Conservation (phyloP, 2,797 vertebrate species). For the Amblyraja radiata region DNA sequence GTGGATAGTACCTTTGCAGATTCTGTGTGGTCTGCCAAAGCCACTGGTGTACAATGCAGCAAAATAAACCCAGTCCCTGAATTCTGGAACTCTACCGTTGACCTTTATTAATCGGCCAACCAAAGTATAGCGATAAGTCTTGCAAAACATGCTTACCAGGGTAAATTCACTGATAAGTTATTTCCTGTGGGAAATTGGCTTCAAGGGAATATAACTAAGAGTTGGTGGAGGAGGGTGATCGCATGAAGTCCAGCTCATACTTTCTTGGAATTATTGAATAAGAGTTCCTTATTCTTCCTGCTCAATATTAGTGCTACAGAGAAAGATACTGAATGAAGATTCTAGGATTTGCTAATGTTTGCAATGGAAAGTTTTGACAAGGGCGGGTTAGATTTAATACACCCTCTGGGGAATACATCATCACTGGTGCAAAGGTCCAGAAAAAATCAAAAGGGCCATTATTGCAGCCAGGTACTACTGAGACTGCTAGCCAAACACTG, state of each 20-base stretch:
- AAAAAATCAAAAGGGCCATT: background rate
- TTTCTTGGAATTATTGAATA: background rate
- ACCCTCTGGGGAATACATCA: background rate
- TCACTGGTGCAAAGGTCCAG: background rate
- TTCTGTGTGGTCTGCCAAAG: background rate
- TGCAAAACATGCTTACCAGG: background rate
- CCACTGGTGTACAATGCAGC: background rate
- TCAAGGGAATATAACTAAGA: background rate
- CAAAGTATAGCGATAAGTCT: background rate
- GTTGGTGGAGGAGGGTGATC: background rate
- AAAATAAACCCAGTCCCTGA: background rate
- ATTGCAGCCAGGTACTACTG: background rate
- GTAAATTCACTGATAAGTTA: background rate
- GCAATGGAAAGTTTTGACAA: background rate
- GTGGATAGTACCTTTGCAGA: background rate
- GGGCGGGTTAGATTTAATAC: background rate
- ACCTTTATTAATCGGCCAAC: background rate
- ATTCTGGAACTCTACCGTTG: background rate
- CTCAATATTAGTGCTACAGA: background rate
- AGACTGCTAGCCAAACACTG: background rate
- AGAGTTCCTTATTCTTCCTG: background rate
- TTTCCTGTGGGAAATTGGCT: background rate
- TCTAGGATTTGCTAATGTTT: background rate
- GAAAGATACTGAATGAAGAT: background rate
- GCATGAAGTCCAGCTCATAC: background rate